Base-by-base conservation (phyloP, 2,797 vertebrate genomes). In the Brachyalestes nurse region DNA sequence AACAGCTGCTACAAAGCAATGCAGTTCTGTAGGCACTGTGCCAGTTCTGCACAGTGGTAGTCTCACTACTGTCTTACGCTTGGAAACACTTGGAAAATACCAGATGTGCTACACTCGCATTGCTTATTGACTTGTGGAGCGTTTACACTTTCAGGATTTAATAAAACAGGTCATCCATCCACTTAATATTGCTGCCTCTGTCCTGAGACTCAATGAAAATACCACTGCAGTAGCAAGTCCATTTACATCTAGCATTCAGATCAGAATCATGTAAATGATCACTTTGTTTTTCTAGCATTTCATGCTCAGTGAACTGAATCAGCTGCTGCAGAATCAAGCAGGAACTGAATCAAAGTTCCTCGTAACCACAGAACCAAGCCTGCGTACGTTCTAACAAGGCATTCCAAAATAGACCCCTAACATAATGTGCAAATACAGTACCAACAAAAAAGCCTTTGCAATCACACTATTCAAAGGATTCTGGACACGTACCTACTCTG, bases 231-330 rank as follows among this genome's bases (percentile, higher is more conserved):
- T 71, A 71, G 51, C 21, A 71, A 71, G 67, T 21, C 67, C 23
- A 70, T 70, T 70, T 51, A 70, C 5, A 51, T 23, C 67, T 17
- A 70, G 28, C 67, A 70, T 25, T 70, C 25, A 25, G 67, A 25
- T 23, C 23, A 23, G 21, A 49, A 25, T 21, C 40, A 47, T 67
- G 65, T 13, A 69, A 47, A 69, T 49, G 9, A 69, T 69, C 58
- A 9, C 42, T 23, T 69, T 69, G 45, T 49, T 69, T 69, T 69
- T 49, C 42, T 13, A 23, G 12, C 10, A 69, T 23, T 23, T 23
- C 42, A 49, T 12, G 21, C 42, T 49, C 42, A 69, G 38, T 67
- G 38, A 67, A 42, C 14, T 40, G n/a, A 67, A 67, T 19, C 19
- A 45, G 64, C 17, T 42, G 10, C 42, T 47, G 40, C 42, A 3